phyloP scores from a whole-genome alignment of 2,113 vertebrate species.

The Oenanthe oenanthe region DNA sequence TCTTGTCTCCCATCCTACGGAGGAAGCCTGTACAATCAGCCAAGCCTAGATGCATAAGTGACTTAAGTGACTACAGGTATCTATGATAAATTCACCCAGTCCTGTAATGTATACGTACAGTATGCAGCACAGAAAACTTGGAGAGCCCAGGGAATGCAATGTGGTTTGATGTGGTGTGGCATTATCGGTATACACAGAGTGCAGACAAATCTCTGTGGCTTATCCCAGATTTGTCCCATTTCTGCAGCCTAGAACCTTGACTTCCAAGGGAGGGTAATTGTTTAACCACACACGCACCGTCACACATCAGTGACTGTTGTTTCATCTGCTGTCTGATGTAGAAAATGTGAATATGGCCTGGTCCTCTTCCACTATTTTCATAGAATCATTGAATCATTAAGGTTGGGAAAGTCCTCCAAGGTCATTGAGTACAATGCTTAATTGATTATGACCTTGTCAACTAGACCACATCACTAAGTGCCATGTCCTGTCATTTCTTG shows the following conservation, averaged over 20 bases:
- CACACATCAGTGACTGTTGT: background rate
- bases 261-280: background rate
- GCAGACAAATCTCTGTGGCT: background rate
- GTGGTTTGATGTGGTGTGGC: background rate
- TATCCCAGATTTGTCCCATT: background rate
- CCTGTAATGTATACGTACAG: background rate
- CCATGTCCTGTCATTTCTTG: background rate
- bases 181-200: background rate
- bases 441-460: background rate
- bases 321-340: background rate
- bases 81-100: background rate
- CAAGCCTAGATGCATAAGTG: background rate
- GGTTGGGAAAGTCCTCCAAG: background rate
- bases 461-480: too few species aligned
- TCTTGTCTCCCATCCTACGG: background rate
- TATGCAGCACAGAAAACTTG: background rate
- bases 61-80: background rate
- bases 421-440: background rate
- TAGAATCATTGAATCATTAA: background rate
- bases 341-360: background rate
- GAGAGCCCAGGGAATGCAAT: background rate
- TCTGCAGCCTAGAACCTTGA: background rate
- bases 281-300: background rate
- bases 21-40: background rate
- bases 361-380: background rate